These are phyloP conservation scores for Melanotus villosus DNA, from an alignment of 2,888 invertebrate species.

Conservation along the genomic window DNA sequence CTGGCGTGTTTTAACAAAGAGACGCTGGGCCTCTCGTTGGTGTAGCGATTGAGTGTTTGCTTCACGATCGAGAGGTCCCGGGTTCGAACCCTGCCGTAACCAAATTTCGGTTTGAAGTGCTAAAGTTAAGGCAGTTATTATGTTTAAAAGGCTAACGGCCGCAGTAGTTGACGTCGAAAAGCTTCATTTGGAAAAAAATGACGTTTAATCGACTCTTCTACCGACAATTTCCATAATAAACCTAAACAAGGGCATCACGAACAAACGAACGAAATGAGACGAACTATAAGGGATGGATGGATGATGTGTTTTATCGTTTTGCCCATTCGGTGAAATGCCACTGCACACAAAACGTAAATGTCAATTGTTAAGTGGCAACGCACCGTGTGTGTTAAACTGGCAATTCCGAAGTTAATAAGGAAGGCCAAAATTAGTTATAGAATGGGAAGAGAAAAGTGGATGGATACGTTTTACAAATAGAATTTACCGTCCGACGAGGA, in stretches of 20 bases:
- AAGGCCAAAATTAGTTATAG: conserved; percentile 19
- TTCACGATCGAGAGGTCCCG: too few relatives aligned
- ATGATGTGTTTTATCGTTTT: background rate
- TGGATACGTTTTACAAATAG: conserved; percentile 24
- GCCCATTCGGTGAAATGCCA: conserved; percentile 1
- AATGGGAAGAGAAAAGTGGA: conserved; percentile 3
- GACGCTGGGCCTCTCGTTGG: too few relatives aligned
- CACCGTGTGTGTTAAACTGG: conserved; percentile 8
- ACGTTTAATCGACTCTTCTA: conserved; percentile 5
- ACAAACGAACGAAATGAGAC: too few relatives aligned
- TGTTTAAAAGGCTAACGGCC: too few relatives aligned
- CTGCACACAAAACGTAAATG: conserved; percentile 18
- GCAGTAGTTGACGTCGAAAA: too few relatives aligned
- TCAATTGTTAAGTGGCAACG: conserved; percentile 7
- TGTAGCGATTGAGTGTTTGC: too few relatives aligned
- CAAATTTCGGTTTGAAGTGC: too few relatives aligned
- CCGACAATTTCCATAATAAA: background rate
- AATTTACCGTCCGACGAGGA: conserved; percentile 42
- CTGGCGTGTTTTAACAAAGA: too few relatives aligned
- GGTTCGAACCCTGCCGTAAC: too few relatives aligned
- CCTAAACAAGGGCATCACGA: background rate
- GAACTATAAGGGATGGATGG: background rate
- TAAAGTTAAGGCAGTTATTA: too few relatives aligned
- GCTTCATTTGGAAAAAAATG: too few relatives aligned
- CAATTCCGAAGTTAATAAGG: conserved; percentile 22